Percentiles rank a stretch among this genome's conserved stretches.
These are phyloP conservation scores for Tanytarsus gracilentus DNA, from an alignment of 2,888 invertebrate genomes.

Conservation along the genomic window DNA sequence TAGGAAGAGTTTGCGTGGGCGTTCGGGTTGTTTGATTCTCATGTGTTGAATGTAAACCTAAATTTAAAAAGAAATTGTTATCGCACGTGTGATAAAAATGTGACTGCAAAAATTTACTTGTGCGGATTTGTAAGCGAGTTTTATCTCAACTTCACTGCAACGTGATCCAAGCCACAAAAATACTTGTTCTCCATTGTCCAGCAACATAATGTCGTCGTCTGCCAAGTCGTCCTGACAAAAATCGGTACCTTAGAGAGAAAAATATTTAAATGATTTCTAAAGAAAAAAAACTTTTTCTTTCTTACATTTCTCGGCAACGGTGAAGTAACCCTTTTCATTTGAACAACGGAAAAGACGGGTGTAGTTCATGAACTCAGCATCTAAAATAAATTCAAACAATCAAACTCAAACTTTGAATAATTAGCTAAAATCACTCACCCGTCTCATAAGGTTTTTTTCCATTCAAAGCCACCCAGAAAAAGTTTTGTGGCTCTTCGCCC, in stretches of 20 bases:
- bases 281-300: slow-evolving; percentile 83
- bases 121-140: slow-evolving; percentile 95
- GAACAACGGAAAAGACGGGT: slow-evolving; percentile 95
- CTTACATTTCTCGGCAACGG: slow-evolving; percentile 96
- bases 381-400: slow-evolving; percentile 34
- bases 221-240: slow-evolving; percentile 85
- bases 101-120: no score
- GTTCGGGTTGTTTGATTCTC: slow-evolving; percentile 87
- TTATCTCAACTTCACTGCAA: slow-evolving; percentile 97
- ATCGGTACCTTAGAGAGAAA: slow-evolving; percentile 34
- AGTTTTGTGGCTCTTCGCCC: slow-evolving; percentile 95
- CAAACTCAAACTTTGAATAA: background rate
- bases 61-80: slow-evolving; percentile 30
- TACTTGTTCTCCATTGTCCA: slow-evolving; percentile 96
- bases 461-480: slow-evolving; percentile 95
- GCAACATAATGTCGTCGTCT: slow-evolving; percentile 98
- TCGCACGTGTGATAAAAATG: slow-evolving; percentile 23
- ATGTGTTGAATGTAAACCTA: slow-evolving; percentile 97
- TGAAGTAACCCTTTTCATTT: slow-evolving; percentile 98
- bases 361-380: slow-evolving; percentile 85
- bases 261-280: background rate
- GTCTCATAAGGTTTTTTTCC: slow-evolving; percentile 80
- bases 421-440: background rate
- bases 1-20: slow-evolving; percentile 81
- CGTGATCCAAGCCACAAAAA: slow-evolving; percentile 96